Conservation (phyloP, 2,113 vertebrate genomes). For the Lampris incognitus region DNA sequence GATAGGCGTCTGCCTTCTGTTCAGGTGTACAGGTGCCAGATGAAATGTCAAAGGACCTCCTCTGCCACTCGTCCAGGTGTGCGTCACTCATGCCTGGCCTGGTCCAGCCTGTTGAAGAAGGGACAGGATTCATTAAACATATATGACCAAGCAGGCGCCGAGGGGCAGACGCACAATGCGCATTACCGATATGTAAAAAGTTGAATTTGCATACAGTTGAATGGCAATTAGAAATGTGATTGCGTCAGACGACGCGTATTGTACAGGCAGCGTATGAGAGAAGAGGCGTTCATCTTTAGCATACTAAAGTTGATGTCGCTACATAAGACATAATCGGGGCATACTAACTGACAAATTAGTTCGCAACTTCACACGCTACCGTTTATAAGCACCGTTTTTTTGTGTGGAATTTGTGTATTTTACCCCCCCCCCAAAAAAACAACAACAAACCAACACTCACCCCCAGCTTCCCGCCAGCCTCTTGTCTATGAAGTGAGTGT, state of each 20-base stretch:
- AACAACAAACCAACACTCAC: too few relatives aligned
- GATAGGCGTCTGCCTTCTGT: conserved; percentile 92
- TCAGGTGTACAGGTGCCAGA: conserved; percentile 86
- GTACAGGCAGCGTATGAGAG: too few relatives aligned
- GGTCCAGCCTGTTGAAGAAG: conserved; percentile 74
- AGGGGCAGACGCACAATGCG: conserved; percentile 17
- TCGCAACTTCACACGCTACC: conserved; percentile 43
- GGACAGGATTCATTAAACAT: conserved; percentile 75
- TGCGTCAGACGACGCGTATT: too few relatives aligned
- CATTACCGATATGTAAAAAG: conserved; percentile 19
- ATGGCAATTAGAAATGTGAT: too few relatives aligned
- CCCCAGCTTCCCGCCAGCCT: conserved; percentile 49
- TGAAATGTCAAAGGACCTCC: conserved; percentile 89
- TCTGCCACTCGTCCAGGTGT: conserved; percentile 94
- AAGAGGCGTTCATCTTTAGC: too few relatives aligned
- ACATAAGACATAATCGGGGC: neutral
- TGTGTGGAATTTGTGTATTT: too few relatives aligned
- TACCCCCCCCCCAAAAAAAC: too few relatives aligned
- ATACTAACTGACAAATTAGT: neutral
- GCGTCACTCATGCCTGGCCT: conserved; percentile 79
- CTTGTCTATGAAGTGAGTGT: neutral
- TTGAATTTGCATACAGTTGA: neutral
- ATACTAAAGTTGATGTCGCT: neutral
- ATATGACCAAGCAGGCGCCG: conserved; percentile 43
- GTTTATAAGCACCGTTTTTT: conserved; percentile 14